Evolutionary conservation across 2,888 invertebrate genomes (phyloP).

Genomic region (Cabera pusaria): DNA sequence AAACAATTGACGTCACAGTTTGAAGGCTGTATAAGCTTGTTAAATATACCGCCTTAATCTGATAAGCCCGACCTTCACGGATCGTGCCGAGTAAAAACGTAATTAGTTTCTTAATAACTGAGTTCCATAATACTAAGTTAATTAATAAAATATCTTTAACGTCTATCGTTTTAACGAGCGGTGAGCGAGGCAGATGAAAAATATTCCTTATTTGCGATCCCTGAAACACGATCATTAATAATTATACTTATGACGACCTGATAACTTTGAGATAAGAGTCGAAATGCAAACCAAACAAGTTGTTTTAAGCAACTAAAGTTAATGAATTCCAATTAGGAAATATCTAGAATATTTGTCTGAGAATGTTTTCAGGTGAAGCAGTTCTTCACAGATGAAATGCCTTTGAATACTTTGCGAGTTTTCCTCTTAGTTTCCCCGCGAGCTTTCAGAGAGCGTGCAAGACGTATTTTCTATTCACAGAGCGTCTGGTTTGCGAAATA

Average conservation of each 20-base stretch:
- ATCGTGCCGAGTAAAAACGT: constrained; percentile 33
- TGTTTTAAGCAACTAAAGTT: too few species aligned
- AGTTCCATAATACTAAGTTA: constrained; percentile 21
- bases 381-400: constrained; percentile 42
- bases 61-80: constrained; percentile 50
- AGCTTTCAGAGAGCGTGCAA: constrained; percentile 35
- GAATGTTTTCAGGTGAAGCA: constrained; percentile 28
- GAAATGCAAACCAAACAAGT: too few species aligned
- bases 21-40: constrained; percentile 62
- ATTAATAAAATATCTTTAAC: constrained; percentile 4
- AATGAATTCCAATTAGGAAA: too few species aligned
- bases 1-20: constrained; percentile 78
- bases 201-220: too few species aligned
- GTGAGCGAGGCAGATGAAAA: too few species aligned
- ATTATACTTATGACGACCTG: too few species aligned
- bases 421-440: constrained; percentile 42
- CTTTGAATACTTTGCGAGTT: constrained; percentile 48
- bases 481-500: constrained; percentile 26
- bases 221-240: too few species aligned
- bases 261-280: too few species aligned
- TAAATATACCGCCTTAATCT: constrained; percentile 62
- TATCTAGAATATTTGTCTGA: too few species aligned
- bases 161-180: background rate
- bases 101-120: constrained; percentile 30
- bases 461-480: constrained; percentile 43